Evolutionary conservation across 2,888 invertebrate species (phyloP), one percentile per base, ranked within the genome.

Genomic region (Heliconius ismenius): DNA sequence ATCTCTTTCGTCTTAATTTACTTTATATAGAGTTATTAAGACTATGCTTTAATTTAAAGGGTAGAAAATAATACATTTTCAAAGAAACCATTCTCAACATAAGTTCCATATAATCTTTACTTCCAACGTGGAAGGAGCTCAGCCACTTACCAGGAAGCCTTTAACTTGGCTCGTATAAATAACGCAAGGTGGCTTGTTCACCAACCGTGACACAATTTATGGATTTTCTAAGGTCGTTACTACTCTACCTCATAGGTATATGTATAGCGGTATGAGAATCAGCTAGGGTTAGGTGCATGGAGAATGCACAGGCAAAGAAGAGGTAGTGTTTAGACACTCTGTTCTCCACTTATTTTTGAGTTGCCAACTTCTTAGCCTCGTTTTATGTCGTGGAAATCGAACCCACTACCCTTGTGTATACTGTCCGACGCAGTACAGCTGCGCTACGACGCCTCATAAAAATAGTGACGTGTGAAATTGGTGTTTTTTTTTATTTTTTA

Each of bases 141-240:
- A 58, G 36, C 36, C 36, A 36, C 58, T 70, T 58, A 10, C 70
- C 7, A 32, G 36, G 11, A 54, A 69, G 54, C 54, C 70, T 70
- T 58, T 70, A 70, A 58, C 58, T 36, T 70, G 28, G 54, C 58
- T 32, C 18, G 70, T 32, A 70, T 70, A 70, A 70, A 70, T 58
- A 70, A 58, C 70, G 13, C n/a, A 15, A 67, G 70, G 70, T 58
- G 70, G 58, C 58, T 70, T 70, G 58, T 70, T 70, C 67, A 32
- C 15, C 36, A 36, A 24, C 70, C 70, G 70, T 70, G 32, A 58
- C 58, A 58, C n/a, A 58, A 70, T 70, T 70, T 70, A 70, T 70
- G 58, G 70, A n/a, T 58, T 36, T 54, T 70, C 32, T 58, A 58
- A 70, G 36, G 54, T 54, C 54, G 69, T 70, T 58, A 32, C 32